phyloP scores from a whole-genome alignment of 2,113 vertebrate species.

The Nothoprocta perdicaria region DNA sequence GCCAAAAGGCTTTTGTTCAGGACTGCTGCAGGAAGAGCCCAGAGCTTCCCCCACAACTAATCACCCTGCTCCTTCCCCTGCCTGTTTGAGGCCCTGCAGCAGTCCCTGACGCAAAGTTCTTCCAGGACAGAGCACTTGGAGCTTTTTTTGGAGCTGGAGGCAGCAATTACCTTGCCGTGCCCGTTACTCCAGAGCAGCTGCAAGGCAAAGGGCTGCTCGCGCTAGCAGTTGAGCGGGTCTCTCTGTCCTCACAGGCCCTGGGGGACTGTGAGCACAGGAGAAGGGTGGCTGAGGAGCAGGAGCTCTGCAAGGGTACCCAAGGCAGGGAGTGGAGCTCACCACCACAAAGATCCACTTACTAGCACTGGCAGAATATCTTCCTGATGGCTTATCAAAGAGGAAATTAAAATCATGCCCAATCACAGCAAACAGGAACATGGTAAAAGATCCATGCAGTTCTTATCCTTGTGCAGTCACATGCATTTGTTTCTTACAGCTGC shows the following conservation, averaged over 20 bases:
- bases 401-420: not conserved
- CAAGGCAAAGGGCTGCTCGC: not conserved
- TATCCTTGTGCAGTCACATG: not conserved
- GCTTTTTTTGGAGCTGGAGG: too few species aligned
- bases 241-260: not conserved
- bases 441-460: fast-evolving
- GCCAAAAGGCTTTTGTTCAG: not conserved
- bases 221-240: not conserved
- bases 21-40: not conserved
- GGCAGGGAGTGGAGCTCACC: not conserved
- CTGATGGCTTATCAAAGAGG: not conserved
- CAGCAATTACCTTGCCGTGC: not conserved
- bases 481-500: not conserved
- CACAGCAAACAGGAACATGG: not conserved
- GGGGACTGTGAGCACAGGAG: not conserved
- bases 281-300: not conserved
- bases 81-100: not conserved
- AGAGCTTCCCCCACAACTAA: not conserved
- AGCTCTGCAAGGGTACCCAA: not conserved
- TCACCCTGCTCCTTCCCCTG: not conserved
- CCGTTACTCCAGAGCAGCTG: not conserved
- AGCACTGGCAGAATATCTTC: not conserved
- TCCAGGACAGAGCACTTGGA: not conserved
- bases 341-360: not conserved
- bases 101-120: not conserved